phyloP scores from a whole-genome alignment of 1,140 invertebrate species.

The Nasonia vitripennis region DNA sequence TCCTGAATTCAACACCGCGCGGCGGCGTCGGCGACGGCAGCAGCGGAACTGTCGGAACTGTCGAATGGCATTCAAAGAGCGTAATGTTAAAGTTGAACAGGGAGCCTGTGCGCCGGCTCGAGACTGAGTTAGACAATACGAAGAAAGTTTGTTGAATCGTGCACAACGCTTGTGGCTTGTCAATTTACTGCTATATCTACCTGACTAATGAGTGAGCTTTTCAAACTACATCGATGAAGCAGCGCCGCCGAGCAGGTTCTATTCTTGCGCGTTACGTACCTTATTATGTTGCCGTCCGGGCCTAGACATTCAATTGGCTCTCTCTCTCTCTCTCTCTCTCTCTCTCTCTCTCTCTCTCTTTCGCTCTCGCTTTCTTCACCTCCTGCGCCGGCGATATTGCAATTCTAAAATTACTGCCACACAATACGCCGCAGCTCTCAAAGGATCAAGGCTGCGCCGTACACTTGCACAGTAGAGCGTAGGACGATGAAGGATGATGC shows the following conservation, averaged over 20 bases:
- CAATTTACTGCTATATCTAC: conserved; percentile 63
- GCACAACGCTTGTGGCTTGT: conserved; percentile 69
- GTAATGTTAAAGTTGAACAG: conserved; percentile 72
- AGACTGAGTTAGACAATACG: conserved; percentile 62
- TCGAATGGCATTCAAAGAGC: conserved; percentile 71
- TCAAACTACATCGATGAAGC: conserved; percentile 57
- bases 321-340: background rate
- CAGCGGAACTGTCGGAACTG: conserved; percentile 69
- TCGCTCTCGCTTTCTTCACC: no score
- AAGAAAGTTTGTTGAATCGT: conserved; percentile 69
- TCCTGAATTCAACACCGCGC: conserved; percentile 60
- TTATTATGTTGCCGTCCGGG: background rate
- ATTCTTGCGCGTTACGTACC: background rate
- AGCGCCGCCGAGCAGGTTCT: background rate
- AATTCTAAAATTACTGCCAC: background rate
- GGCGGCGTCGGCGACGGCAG: conserved; percentile 44
- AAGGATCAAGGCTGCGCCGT: background rate
- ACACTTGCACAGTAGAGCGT: no score
- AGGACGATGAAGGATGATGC: no score
- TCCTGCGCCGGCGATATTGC: background rate
- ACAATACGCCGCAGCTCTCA: background rate
- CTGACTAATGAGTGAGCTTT: conserved; percentile 72
- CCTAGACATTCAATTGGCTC: background rate
- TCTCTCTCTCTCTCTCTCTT: no score
- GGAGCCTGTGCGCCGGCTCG: conserved; percentile 45